Evolutionary conservation across 1,140 invertebrate genomes (phyloP).

Genomic region (Acromyrmex echinatior): DNA sequence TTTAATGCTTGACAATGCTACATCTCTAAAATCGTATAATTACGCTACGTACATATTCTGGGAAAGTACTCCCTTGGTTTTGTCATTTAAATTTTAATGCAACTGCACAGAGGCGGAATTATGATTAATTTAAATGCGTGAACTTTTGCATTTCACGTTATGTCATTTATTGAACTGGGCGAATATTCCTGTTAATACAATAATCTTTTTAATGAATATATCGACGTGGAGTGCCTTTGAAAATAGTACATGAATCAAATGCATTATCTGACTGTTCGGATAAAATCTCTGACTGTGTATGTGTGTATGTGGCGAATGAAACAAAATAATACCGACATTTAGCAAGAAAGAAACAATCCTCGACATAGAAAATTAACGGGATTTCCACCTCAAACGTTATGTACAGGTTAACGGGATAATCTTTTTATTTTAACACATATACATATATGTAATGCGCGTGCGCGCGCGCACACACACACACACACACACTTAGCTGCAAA

Average conservation of each 20-base stretch:
- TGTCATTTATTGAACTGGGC: background rate
- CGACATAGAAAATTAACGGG: constrained; percentile 50
- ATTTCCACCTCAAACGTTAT: constrained; percentile 15
- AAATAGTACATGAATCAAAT: background rate
- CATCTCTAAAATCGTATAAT: constrained; percentile 33
- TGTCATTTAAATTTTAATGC: constrained; percentile 39
- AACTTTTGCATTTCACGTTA: background rate
- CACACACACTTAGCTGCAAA: no score
- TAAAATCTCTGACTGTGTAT: background rate
- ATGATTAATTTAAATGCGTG: constrained; percentile 28
- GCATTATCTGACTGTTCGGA: background rate
- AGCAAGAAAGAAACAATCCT: constrained; percentile 35
- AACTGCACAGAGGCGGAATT: constrained; percentile 11
- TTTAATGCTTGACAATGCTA: constrained; percentile 43
- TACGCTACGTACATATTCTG: background rate
- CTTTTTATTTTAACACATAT: background rate
- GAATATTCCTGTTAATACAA: constrained; percentile 11
- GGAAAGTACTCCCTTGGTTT: constrained; percentile 9
- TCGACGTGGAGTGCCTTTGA: background rate
- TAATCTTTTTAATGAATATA: constrained; percentile 8
- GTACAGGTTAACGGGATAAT: constrained; percentile 13
- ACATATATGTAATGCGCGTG: no score
- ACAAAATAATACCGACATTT: constrained; percentile 9
- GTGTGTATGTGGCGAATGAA: background rate
- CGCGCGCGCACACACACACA: no score